Base-by-base conservation (phyloP, 2,888 invertebrate species). In the Macrophya alboannulata region DNA sequence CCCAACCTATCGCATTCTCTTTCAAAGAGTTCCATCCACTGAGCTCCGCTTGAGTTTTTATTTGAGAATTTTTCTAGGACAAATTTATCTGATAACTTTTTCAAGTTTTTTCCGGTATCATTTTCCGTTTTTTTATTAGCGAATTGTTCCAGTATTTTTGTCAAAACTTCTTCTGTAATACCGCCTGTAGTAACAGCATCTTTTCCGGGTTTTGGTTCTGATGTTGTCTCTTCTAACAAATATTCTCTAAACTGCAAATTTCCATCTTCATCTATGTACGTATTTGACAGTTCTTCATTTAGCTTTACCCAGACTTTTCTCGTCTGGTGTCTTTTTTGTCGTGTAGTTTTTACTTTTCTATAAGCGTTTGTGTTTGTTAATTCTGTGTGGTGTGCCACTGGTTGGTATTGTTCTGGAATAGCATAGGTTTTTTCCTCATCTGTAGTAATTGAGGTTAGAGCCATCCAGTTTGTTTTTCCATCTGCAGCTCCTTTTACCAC, bases 1-100 rank as follows among this genome's bases (percentile, higher is more conserved):
- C n/a, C 84, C 40, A 86, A 79, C n/a, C 85, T 82, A 12, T 87
- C 25, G 65, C 81, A 86, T 85, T 88, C 88, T 48, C 88, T 90
- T 82, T 85, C 81, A 51, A 86, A 86, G 9, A 15, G 65, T 25
- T 86, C 83, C 85, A 86, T 85, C 86, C 86, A 87, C 74, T 86
- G 86, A 15, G 68, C 40, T 55, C 62, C 86, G 72, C 83, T 86
- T 4, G 71, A 31, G 51, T 77, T 86, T 84, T 85, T 87, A 9
- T 84, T 84, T 31, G 86, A 79, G 9, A 87, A 45, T 86, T 87
- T 86, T 15, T 87, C 86, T 9, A 86, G 68, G 12, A 87, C 77
- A 45, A 86, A 87, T 85, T 86, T 86, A 62, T 87, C 86, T 40
- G 87, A 79, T 86, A 86, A 51, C 31, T 68, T 62, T 76, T 72